Percentiles rank a stretch among this genome's conserved stretches.
Conservation (phyloP, 2,888 invertebrate genomes). For the Ecdyonurus torrentis region DNA sequence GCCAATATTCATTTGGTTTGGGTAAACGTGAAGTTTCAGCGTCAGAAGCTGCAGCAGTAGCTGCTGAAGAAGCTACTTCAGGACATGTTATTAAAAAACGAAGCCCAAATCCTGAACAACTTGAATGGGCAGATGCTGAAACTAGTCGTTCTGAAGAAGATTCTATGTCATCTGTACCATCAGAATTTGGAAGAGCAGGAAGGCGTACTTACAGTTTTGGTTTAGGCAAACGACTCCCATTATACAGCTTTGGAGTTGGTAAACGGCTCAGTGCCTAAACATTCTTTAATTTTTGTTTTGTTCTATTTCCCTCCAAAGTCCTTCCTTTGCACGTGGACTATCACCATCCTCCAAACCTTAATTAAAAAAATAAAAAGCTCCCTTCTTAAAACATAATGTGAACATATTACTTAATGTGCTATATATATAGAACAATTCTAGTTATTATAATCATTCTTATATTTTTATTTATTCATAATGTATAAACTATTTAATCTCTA, state of each 20-base stretch:
- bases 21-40: slow-evolving; percentile 29
- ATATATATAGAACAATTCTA: background rate
- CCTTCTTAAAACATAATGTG: background rate
- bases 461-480: background rate
- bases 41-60: slow-evolving; percentile 9
- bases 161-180: slow-evolving; percentile 4
- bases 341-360: background rate
- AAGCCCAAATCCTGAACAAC: background rate
- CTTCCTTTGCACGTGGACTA: background rate
- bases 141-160: background rate
- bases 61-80: slow-evolving; percentile 6
- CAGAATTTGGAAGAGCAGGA: slow-evolving; percentile 10
- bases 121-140: background rate
- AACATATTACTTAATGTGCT: background rate
- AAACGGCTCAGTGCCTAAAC: slow-evolving; percentile 23
- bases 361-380: background rate
- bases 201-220: slow-evolving; percentile 33
- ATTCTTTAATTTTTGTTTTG: too few species aligned
- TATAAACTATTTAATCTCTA: too few species aligned
- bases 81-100: background rate
- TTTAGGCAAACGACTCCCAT: slow-evolving; percentile 32
- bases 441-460: background rate
- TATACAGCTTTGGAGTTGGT: slow-evolving; percentile 39
- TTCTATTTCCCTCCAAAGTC: background rate
- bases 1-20: slow-evolving; percentile 35